These are phyloP conservation scores for Entelurus aequoreus DNA, from an alignment of 2,113 vertebrate species.

Conservation along the genomic window DNA sequence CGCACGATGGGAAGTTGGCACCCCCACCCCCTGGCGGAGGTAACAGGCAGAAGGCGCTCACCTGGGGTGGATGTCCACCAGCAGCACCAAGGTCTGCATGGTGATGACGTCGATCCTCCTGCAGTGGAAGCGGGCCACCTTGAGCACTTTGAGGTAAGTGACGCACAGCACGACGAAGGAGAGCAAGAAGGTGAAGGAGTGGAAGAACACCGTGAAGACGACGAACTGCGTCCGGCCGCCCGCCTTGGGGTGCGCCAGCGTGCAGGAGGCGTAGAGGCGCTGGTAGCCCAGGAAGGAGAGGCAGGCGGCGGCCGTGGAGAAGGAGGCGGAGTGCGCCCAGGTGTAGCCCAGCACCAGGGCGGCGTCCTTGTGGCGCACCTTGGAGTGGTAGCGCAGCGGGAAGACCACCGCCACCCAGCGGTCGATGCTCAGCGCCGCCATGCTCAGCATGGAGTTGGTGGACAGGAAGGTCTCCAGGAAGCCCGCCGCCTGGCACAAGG, in stretches of 20 bases:
- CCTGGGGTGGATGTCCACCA: constrained; percentile 98
- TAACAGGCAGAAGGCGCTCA: constrained; percentile 60
- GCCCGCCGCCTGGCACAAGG: constrained; percentile 81
- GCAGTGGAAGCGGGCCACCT: constrained; percentile 94
- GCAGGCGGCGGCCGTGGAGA: constrained; percentile 83
- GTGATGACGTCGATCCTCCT: constrained; percentile 96
- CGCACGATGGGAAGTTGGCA: no score
- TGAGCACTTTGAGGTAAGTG: constrained; percentile 96
- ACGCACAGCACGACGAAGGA: constrained; percentile 89
- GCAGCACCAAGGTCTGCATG: constrained; percentile 96
- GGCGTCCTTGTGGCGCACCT: constrained; percentile 90
- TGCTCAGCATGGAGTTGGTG: constrained; percentile 95
- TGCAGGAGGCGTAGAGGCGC: constrained; percentile 91
- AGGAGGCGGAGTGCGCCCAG: constrained; percentile 88
- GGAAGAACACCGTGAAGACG: constrained; percentile 87
- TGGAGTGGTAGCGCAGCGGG: constrained; percentile 92
- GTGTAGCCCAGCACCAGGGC: constrained; percentile 89
- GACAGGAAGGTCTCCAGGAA: constrained; percentile 96
- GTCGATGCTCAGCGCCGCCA: constrained; percentile 97
- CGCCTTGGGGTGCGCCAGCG: constrained; percentile 76
- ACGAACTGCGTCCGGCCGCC: constrained; percentile 81
- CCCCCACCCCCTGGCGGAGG: neutral
- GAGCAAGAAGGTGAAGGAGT: constrained; percentile 89
- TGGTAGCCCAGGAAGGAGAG: constrained; percentile 95
- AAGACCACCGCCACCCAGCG: constrained; percentile 96